phyloP scores from a whole-genome alignment of 2,797 vertebrate species.

The Galago senegalensis region DNA sequence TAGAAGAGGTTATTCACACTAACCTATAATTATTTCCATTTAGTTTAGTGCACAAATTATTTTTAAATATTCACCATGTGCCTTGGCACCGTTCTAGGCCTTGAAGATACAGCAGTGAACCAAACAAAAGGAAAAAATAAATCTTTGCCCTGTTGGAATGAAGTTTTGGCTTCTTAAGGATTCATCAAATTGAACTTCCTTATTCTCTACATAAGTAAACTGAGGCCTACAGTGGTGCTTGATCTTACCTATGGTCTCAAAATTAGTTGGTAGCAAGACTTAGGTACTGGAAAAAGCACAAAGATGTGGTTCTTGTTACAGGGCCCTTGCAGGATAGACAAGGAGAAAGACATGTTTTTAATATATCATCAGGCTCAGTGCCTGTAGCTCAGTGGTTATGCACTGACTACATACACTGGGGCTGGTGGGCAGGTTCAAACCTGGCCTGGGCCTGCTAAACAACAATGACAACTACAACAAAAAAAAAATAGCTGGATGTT shows the following conservation, averaged over 20 bases:
- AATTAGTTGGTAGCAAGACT: conserved; percentile 12
- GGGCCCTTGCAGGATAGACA: background rate
- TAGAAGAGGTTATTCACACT: conserved; percentile 13
- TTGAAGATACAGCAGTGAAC: background rate
- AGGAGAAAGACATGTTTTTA: background rate
- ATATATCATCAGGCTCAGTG: background rate
- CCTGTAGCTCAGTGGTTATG: too few relatives aligned
- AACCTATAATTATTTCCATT: conserved; percentile 51
- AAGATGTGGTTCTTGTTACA: conserved; percentile 13
- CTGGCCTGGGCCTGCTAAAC: too few relatives aligned
- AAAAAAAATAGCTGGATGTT: too few relatives aligned
- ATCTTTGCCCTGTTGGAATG: background rate
- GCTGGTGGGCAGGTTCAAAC: too few relatives aligned
- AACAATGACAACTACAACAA: too few relatives aligned
- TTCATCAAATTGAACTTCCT: conserved; percentile 20
- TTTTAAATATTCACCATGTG: background rate
- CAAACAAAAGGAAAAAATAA: background rate
- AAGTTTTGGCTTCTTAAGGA: conserved; percentile 14
- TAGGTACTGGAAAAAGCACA: background rate
- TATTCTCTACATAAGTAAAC: conserved; percentile 31
- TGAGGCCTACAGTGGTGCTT: background rate
- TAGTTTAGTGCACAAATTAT: conserved; percentile 45
- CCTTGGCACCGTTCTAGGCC: background rate
- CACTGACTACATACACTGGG: too few relatives aligned
- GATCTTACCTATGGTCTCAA: background rate